phyloP scores from a whole-genome alignment of 2,113 vertebrate species.

The Pycnonotus jocosus region DNA sequence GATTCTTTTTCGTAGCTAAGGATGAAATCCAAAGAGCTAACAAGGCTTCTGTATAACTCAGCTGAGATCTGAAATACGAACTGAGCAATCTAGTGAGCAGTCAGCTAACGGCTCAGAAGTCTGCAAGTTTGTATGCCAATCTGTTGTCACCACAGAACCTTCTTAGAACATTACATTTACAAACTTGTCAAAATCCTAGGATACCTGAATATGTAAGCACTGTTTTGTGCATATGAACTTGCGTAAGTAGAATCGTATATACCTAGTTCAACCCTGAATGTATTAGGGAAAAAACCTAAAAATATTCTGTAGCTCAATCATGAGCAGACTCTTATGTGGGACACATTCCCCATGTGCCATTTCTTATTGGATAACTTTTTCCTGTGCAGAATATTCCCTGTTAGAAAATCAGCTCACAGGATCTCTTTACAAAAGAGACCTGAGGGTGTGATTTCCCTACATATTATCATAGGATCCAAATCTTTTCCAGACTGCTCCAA shows the following conservation, averaged over 20 bases:
- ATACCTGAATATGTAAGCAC: neutral
- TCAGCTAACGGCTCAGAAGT: neutral
- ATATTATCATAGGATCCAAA: neutral
- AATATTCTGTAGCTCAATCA: neutral
- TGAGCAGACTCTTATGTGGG: neutral
- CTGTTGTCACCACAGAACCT: neutral
- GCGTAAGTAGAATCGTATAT: neutral
- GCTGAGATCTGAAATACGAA: neutral
- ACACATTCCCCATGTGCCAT: neutral
- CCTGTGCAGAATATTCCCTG: neutral
- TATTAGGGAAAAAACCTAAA: fast-evolving
- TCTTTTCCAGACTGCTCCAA: neutral
- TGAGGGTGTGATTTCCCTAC: neutral
- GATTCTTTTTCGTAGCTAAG: neutral
- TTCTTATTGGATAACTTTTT: neutral
- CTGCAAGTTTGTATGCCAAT: neutral
- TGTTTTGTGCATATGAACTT: neutral
- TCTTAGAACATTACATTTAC: neutral
- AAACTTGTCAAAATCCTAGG: neutral
- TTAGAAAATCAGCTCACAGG: neutral
- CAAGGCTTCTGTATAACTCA: neutral
- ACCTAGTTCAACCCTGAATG: neutral
- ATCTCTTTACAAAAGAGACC: neutral
- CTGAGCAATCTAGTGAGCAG: neutral
- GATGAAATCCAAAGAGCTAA: neutral